Evolutionary conservation across 2,113 vertebrate genomes (phyloP).

Genomic region (Pelobates fuscus): DNA sequence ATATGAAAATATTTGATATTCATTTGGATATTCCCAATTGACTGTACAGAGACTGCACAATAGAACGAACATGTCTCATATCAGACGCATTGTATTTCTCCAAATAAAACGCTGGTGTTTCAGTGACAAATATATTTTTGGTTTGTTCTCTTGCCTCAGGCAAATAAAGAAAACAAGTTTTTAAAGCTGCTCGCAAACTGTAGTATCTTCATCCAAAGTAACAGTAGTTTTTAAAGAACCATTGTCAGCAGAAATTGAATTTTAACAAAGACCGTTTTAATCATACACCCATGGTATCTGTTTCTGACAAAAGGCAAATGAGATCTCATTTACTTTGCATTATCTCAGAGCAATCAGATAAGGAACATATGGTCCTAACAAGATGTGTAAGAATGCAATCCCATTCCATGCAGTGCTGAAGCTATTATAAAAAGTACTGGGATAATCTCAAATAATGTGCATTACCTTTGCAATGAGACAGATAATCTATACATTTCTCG

Average conservation of each 20-base stretch:
- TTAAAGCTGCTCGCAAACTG: neutral
- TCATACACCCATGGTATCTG: constrained; percentile 24
- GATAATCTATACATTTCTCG: no score
- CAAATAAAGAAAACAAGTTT: constrained; percentile 7
- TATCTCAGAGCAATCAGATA: constrained; percentile 27
- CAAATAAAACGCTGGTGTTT: neutral
- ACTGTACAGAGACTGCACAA: neutral
- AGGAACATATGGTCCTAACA: constrained; percentile 39
- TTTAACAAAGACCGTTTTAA: constrained; percentile 19
- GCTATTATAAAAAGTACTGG: neutral
- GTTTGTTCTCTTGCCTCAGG: constrained; percentile 1
- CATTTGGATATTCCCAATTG: neutral
- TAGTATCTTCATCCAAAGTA: neutral
- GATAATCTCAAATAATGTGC: neutral
- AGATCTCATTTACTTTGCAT: constrained; percentile 40
- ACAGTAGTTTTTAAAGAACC: constrained; percentile 15
- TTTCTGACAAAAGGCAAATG: constrained; percentile 26
- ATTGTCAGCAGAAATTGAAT: constrained; percentile 24
- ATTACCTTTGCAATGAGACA: no score
- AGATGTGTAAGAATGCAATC: constrained; percentile 28
- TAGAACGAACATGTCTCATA: neutral
- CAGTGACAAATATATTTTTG: constrained; percentile 10
- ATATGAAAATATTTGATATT: neutral
- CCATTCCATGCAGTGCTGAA: neutral
- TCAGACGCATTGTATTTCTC: neutral